Conservation (phyloP, 2,113 vertebrate genomes). For the Beaufortia kweichowensis region DNA sequence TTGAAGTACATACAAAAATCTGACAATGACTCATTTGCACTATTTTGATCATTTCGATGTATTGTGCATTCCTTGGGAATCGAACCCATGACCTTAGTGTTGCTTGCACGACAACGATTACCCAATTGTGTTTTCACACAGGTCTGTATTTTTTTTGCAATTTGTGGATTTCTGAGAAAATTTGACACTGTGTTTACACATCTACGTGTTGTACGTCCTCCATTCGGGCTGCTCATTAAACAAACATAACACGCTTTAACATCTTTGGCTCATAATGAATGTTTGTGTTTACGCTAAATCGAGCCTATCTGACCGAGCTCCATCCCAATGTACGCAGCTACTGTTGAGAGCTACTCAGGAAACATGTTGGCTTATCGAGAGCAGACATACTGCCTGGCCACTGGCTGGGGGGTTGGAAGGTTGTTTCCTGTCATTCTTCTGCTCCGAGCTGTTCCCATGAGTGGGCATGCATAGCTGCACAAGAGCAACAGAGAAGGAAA, state of each 20-base stretch:
- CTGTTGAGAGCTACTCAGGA: constrained; percentile 73
- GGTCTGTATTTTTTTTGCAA: not conserved
- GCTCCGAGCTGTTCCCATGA: constrained; percentile 82
- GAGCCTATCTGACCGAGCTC: constrained; percentile 28
- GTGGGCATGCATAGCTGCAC: constrained; percentile 79
- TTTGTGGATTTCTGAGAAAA: not conserved
- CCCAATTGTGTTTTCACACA: not conserved
- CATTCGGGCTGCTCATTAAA: constrained; percentile 40
- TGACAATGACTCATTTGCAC: too few species aligned
- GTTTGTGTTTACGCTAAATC: constrained; percentile 56
- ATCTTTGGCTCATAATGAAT: constrained; percentile 45
- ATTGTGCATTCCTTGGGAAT: too few species aligned
- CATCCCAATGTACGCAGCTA: constrained; percentile 20
- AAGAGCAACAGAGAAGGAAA: constrained; percentile 54
- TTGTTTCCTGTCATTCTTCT: constrained; percentile 91
- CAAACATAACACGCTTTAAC: constrained; percentile 46
- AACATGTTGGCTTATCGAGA: constrained; percentile 83
- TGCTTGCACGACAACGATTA: not conserved
- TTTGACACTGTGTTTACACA: constrained; percentile 16
- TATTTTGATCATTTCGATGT: too few species aligned
- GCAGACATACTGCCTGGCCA: constrained; percentile 77
- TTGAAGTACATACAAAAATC: too few species aligned
- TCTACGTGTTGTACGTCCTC: constrained; percentile 15
- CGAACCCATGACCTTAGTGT: too few species aligned
- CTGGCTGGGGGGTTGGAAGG: constrained; percentile 77